phyloP scores from a whole-genome alignment of 2,113 vertebrate genomes.

The Monopterus albus region DNA sequence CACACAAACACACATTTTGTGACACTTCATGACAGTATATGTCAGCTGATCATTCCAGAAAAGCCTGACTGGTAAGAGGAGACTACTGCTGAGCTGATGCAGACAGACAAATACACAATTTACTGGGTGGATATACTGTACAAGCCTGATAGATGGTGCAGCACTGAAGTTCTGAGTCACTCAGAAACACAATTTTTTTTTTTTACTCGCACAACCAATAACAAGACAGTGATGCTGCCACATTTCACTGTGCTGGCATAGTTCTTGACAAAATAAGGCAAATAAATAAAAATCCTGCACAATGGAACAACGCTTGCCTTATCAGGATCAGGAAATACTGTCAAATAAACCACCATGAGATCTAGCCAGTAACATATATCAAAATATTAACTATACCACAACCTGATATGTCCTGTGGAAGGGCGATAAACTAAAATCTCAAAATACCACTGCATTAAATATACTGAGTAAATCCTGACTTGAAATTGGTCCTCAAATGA shows the following conservation, averaged over 20 bases:
- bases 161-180: not conserved
- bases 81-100: conserved; percentile 14
- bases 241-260: conserved; percentile 5
- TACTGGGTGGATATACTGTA: too few relatives aligned
- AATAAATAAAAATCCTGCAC: conserved; percentile 5
- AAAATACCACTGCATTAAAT: not conserved
- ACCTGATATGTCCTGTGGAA: not conserved
- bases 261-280: not conserved
- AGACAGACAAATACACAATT: conserved; percentile 11
- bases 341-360: not conserved
- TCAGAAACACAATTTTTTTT: not conserved
- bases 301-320: not conserved
- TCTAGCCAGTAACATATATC: not conserved
- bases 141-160: too few relatives aligned
- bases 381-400: not conserved
- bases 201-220: not conserved
- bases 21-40: conserved; percentile 45
- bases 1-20: conserved; percentile 1
- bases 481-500: not conserved
- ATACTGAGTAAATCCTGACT: not conserved
- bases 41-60: conserved; percentile 50
- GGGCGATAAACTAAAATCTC: not conserved
- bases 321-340: not conserved
- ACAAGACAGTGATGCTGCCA: not conserved
- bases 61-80: conserved; percentile 23